These are phyloP conservation scores for Columba janthina DNA, from an alignment of 2,113 vertebrate species.

Conservation along the genomic window DNA sequence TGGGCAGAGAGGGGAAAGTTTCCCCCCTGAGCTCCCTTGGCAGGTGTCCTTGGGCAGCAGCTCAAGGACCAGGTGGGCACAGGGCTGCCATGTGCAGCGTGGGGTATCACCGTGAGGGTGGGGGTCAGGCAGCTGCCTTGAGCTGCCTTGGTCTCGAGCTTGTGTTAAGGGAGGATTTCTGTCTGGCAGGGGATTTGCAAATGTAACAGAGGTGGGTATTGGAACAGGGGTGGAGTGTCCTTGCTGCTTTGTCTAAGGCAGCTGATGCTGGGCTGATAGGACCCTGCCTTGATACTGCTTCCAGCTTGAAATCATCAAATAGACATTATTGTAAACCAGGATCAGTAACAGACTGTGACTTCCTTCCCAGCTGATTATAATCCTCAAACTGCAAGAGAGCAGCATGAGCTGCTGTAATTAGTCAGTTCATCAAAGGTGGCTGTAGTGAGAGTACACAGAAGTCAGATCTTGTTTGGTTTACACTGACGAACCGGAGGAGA, in stretches of 20 bases:
- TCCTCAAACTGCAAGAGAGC: fast-evolving
- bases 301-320: not conserved
- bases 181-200: not conserved
- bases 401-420: not conserved
- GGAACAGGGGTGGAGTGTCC: not conserved
- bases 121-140: not conserved
- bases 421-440: not conserved
- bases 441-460: not conserved
- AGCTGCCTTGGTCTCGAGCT: not conserved
- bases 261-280: not conserved
- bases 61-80: not conserved
- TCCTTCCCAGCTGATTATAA: not conserved
- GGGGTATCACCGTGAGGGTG: fast-evolving
- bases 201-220: not conserved
- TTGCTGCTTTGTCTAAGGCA: not conserved
- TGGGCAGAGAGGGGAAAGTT: not conserved
- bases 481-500: fast-evolving
- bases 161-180: not conserved
- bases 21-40: fast-evolving
- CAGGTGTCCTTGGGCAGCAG: fast-evolving
- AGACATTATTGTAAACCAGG: not conserved
- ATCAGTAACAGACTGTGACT: not conserved
- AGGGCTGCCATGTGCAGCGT: not conserved
- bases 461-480: not conserved
- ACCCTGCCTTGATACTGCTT: not conserved